A percentile compares a stretch with the other conserved stretches of the same genome.
Evolutionary conservation across 2,113 vertebrate genomes (phyloP).

Genomic region (Ia io): DNA sequence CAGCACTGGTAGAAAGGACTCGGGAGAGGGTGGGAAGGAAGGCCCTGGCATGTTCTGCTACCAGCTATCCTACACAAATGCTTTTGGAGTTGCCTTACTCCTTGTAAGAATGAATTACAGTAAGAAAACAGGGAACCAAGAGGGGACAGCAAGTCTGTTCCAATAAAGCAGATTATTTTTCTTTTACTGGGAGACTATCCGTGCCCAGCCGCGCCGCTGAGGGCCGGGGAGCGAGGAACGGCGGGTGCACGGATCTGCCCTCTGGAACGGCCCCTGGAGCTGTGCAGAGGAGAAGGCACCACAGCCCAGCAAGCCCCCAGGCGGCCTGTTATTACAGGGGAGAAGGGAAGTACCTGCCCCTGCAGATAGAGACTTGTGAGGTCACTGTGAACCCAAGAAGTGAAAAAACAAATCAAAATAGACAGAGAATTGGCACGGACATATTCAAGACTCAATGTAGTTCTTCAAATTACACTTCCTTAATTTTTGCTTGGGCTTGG

Average conservation of each 20-base stretch:
- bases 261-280: neutral
- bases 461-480: conserved; percentile 49
- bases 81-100: neutral
- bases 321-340: neutral
- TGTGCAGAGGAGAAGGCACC: neutral
- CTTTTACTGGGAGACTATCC: neutral
- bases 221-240: fast-evolving
- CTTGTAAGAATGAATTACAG: neutral
- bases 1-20: neutral
- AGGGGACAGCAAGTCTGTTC: neutral
- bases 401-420: conserved; percentile 34
- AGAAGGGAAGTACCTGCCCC: neutral
- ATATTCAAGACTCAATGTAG: conserved; percentile 9
- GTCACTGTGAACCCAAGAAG: conserved; percentile 10
- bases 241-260: neutral
- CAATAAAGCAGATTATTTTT: neutral
- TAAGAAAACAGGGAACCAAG: neutral
- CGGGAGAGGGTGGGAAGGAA: fast-evolving
- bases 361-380: neutral
- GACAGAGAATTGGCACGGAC: neutral
- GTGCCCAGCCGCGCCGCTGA: neutral
- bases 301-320: neutral
- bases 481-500: conserved; percentile 30
- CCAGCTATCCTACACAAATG: neutral
- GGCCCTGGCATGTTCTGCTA: neutral